These are phyloP conservation scores for Cyphomyrus discorhynchus DNA, from an alignment of 2,113 vertebrate genomes.

Conservation along the genomic window DNA sequence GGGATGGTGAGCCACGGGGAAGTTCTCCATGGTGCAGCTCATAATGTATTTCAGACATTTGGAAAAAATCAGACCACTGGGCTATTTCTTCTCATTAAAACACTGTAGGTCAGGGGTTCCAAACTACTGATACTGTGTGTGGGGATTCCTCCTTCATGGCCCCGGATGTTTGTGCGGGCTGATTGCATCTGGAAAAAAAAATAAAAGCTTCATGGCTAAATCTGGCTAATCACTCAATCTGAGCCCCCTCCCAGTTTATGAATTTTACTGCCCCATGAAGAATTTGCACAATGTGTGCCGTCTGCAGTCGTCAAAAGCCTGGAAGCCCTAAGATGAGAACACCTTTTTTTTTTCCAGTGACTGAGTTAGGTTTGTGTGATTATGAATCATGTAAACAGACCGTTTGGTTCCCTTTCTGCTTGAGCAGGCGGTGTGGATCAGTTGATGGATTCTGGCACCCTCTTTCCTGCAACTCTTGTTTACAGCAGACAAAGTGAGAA, in stretches of 20 bases:
- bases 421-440: not conserved
- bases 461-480: not conserved
- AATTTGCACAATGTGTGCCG: not conserved
- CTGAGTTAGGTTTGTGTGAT: not conserved
- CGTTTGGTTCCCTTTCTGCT: not conserved
- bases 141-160: not conserved
- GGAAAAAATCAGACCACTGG: not conserved
- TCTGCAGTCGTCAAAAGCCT: not conserved
- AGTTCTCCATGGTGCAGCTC: not conserved
- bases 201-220: not conserved
- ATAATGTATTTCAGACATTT: not conserved
- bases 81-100: not conserved
- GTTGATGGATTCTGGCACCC: not conserved
- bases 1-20: not conserved
- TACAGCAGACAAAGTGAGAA: not conserved
- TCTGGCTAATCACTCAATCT: not conserved
- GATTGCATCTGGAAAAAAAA: not conserved
- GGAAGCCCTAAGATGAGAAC: not conserved
- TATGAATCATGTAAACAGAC: not conserved
- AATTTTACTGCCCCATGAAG: not conserved
- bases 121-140: not conserved
- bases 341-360: not conserved
- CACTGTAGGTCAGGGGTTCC: not conserved
- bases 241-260: not conserved
- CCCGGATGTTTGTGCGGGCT: not conserved